Evolutionary conservation across 2,888 invertebrate genomes (phyloP).

Genomic region (Agriopis marginaria): DNA sequence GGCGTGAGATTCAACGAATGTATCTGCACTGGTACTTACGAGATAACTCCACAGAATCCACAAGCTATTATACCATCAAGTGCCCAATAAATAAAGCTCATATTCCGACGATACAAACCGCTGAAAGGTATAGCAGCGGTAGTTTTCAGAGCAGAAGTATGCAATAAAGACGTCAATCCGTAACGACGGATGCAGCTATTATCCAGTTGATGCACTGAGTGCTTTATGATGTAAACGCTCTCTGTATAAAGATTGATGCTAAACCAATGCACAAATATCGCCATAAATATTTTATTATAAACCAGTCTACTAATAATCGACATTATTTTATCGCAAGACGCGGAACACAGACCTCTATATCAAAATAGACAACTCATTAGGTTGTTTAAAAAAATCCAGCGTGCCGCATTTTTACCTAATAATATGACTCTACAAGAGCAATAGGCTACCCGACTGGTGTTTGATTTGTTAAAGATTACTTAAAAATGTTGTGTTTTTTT

Average conservation of each 20-base stretch:
- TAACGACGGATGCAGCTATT: constrained; percentile 72
- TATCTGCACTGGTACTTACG: constrained; percentile 42
- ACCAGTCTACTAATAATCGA: constrained; percentile 5
- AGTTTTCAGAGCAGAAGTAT: constrained; percentile 61
- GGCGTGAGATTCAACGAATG: constrained; percentile 58
- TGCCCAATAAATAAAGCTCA: constrained; percentile 16
- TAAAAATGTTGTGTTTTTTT: no score
- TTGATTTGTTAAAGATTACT: no score
- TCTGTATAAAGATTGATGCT: constrained; percentile 61
- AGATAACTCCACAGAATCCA: constrained; percentile 26
- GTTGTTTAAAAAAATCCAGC: no score
- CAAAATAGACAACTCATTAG: no score
- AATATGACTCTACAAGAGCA: no score
- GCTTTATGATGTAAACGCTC: constrained; percentile 67
- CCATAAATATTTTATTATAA: constrained; percentile 28
- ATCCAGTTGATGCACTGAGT: constrained; percentile 68
- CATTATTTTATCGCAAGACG: not conserved
- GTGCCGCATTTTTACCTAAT: no score
- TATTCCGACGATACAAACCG: constrained; percentile 24
- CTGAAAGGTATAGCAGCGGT: constrained; percentile 49
- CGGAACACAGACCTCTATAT: no score
- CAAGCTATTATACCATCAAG: constrained; percentile 24
- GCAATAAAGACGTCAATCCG: constrained; percentile 73
- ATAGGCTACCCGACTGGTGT: no score
- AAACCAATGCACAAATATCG: constrained; percentile 41